Percentiles rank a stretch among this genome's conserved stretches.
These are phyloP conservation scores for Eutrigla gurnardus DNA, from an alignment of 2,797 vertebrate species.

Conservation along the genomic window DNA sequence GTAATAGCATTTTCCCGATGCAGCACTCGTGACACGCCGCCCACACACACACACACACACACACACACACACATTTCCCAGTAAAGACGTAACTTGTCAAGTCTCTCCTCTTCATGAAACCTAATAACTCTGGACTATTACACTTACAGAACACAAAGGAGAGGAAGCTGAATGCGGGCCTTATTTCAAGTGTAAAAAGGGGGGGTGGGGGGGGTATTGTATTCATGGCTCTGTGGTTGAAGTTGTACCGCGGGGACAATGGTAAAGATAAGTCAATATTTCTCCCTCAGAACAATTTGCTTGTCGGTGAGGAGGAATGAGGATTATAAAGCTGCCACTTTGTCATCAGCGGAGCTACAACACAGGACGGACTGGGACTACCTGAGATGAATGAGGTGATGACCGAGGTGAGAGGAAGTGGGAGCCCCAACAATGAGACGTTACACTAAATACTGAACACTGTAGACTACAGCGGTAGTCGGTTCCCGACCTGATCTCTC, in stretches of 20 bases:
- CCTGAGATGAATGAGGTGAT: conserved; percentile 43
- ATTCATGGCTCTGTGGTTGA: conserved; percentile 52
- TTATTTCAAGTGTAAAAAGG: conserved; percentile 59
- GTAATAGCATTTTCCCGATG: conserved; percentile 84
- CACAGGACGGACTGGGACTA: conserved; percentile 29
- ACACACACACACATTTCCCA: conserved; percentile 44
- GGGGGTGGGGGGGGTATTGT: conserved; percentile 26
- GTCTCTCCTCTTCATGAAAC: conserved; percentile 51
- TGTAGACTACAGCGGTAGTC: not conserved
- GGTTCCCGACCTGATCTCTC: conserved; percentile 3
- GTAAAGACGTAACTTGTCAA: conserved; percentile 69
- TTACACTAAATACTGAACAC: conserved; percentile 8
- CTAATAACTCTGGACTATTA: conserved; percentile 64
- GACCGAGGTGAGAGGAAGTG: conserved; percentile 32
- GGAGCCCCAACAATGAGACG: conserved; percentile 1
- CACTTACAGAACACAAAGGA: conserved; percentile 46
- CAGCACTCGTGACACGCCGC: conserved; percentile 56
- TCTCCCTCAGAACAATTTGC: conserved; percentile 68
- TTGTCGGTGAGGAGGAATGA: conserved; percentile 60
- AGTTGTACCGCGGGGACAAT: conserved; percentile 55
- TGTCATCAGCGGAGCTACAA: conserved; percentile 64
- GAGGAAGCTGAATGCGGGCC: conserved; percentile 33
- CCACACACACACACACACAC: conserved; percentile 8
- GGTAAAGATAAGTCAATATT: conserved; percentile 66
- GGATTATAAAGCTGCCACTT: conserved; percentile 65